Base-by-base conservation (phyloP, 2,113 vertebrate species). In the Noturus placidus region DNA sequence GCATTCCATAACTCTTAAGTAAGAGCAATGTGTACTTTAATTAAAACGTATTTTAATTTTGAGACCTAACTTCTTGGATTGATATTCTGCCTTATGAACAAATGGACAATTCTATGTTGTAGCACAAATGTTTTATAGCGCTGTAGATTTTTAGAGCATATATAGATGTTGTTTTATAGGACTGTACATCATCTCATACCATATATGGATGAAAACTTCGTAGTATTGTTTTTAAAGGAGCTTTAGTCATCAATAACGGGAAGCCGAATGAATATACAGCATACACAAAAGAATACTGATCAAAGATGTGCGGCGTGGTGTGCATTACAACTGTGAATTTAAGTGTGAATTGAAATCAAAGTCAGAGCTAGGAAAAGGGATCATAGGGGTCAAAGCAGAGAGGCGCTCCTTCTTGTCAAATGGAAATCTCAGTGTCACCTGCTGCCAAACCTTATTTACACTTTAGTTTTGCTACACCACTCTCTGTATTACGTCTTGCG, bases 221-320 rank as follows among this genome's bases (percentile, higher is more conserved):
- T 3, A 27, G 17, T 54, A 17, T 54, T 30, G 9, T 25, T 33
- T 70, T 84, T 56, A 54, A 84, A 57, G 46, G n/a, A 35, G 56
- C 19, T 3, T 67, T 50, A 65, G 38, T 52, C 42, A 74, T 61
- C 56, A 50, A 50, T 61, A 85, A 30, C 30, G 22, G 59, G 35
- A 57, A 50, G 22, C 17, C 38, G 74, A 65, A 77, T 54, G 74
- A 79, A 63, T 33, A 78, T 33, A 78, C 85, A 10, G 59, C 42
- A 2, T 22, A 27, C n/a, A 86, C 57, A 86, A 86, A 79, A 52
- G 85, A 86, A 79, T 79, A 79, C 19, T 86, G 85, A 79, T 86
- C 74, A 86, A 86, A 86, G 74, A 63, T 25, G 77, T 27, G 56
- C 84, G 22, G 17, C 15, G 46, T 13, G 56, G 57, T 46, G 59